Percentiles rank a stretch among this genome's conserved stretches.
Evolutionary conservation across 2,888 invertebrate species (phyloP).

Genomic region (Hypselothyrea guttata): DNA sequence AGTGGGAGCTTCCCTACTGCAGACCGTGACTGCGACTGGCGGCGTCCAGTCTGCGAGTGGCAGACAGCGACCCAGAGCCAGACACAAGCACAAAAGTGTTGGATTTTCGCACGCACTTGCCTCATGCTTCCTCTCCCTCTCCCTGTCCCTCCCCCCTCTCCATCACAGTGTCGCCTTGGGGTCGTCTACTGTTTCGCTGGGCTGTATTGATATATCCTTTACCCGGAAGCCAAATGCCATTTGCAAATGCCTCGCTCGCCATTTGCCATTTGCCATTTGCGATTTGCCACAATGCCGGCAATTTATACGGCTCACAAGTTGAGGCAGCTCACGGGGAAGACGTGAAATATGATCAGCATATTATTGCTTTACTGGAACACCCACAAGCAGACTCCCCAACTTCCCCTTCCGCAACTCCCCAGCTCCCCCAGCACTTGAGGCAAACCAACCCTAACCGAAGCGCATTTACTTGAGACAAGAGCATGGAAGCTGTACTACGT

Average conservation of each 20-base stretch:
- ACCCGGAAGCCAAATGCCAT: conserved; percentile 72
- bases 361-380: conserved; percentile 38
- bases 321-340: conserved; percentile 31
- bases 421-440: too few species aligned
- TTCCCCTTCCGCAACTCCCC: conserved; percentile 28
- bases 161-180: conserved; percentile 8
- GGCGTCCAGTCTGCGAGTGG: conserved; percentile 68
- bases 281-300: conserved; percentile 37
- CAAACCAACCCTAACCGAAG: too few species aligned
- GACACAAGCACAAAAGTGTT: conserved; percentile 54
- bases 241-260: conserved; percentile 52
- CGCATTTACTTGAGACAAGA: too few species aligned
- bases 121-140: background rate
- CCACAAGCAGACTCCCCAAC: conserved; percentile 33
- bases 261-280: conserved; percentile 64
- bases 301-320: conserved; percentile 36
- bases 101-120: conserved; percentile 71
- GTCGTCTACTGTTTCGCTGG: conserved; percentile 30
- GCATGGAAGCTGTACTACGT: too few species aligned
- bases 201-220: conserved; percentile 60
- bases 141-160: background rate
- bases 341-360: conserved; percentile 61
- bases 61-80: conserved; percentile 32
- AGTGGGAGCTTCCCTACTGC: background rate
- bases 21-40: conserved; percentile 32